These are phyloP conservation scores for Penaeus japonicus DNA, from an alignment of 1,140 invertebrate species.

Conservation along the genomic window DNA sequence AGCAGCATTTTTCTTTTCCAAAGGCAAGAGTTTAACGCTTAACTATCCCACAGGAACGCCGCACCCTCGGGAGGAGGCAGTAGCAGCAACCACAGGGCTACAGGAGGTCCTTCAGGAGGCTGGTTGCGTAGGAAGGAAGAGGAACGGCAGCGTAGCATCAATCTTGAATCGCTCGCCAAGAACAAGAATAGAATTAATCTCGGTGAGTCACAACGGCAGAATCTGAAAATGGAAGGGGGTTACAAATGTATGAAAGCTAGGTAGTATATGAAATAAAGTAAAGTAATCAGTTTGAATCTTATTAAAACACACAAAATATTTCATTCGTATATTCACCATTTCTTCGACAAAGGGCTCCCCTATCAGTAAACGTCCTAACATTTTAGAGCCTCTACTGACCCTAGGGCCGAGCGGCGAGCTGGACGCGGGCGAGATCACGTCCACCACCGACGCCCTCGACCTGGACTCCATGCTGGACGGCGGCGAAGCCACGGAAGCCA, in stretches of 20 bases:
- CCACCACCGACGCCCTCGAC: slow-evolving; percentile 78
- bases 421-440: slow-evolving; percentile 74
- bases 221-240: no score
- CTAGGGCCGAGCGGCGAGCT: slow-evolving; percentile 42
- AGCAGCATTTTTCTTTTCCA: background rate
- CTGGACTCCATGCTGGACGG: slow-evolving; percentile 82
- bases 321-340: background rate
- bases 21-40: background rate
- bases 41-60: background rate
- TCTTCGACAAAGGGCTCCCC: background rate
- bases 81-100: background rate
- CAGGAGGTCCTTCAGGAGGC: background rate
- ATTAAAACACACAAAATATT: background rate
- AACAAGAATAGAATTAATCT: slow-evolving; percentile 36
- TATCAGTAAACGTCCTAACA: background rate
- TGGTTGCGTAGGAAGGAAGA: slow-evolving; percentile 40
- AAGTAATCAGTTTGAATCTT: no score
- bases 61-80: background rate
- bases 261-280: no score
- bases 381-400: background rate
- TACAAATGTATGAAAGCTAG: no score
- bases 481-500: slow-evolving; percentile 60
- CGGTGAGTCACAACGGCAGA: no score
- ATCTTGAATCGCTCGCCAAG: slow-evolving; percentile 19
- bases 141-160: background rate